Evolutionary conservation across 2,888 invertebrate species (phyloP).

Genomic region (Platypus cylindrus): DNA sequence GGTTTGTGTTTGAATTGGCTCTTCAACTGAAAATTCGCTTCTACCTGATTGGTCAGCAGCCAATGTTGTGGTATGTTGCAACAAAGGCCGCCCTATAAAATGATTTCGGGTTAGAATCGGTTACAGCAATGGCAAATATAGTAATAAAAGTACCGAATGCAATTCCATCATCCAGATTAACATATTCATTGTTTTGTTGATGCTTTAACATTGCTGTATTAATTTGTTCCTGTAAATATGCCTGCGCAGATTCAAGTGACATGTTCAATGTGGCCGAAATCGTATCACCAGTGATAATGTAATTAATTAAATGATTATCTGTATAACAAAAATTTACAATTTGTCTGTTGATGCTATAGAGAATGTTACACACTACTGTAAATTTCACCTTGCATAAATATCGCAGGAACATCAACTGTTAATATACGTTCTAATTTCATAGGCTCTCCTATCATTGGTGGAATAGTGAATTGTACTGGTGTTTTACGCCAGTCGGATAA

Average conservation of each 20-base stretch:
- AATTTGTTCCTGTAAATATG: constrained; percentile 74
- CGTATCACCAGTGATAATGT: constrained; percentile 72
- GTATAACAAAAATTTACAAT: background rate
- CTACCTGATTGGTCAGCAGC: no score
- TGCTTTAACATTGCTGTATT: constrained; percentile 50
- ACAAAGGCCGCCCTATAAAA: no score
- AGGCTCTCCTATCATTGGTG: constrained; percentile 56
- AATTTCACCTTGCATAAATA: constrained; percentile 51
- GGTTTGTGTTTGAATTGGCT: constrained; percentile 32
- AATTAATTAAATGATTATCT: constrained; percentile 36
- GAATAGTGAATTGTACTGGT: constrained; percentile 62
- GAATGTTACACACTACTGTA: no score
- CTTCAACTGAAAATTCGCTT: constrained; percentile 35
- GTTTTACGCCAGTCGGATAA: constrained; percentile 34
- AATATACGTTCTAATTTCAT: constrained; percentile 53
- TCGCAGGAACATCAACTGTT: constrained; percentile 79
- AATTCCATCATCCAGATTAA: constrained; percentile 14
- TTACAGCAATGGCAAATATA: no score
- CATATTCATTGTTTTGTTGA: constrained; percentile 19
- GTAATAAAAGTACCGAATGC: no score
- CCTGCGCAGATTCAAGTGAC: constrained; percentile 66
- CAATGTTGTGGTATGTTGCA: no score
- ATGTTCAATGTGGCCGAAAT: constrained; percentile 81
- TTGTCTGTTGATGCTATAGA: no score
- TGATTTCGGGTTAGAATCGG: no score